These are phyloP conservation scores for Ephydatia muelleri DNA, from an alignment of 37 sponge, comb jelly and placozoan species.

Conservation along the genomic window DNA sequence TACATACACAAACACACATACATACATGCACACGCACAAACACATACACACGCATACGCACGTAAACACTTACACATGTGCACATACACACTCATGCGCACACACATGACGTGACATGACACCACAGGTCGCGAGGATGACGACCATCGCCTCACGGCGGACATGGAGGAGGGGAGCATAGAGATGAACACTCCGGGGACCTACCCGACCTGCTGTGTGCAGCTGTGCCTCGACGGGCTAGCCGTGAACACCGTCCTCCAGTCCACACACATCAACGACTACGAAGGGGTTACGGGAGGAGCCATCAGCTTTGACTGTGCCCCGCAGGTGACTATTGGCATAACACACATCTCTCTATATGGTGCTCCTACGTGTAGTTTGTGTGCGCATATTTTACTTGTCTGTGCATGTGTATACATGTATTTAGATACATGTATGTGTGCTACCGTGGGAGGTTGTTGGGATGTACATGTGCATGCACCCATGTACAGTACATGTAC, in stretches of 20 bases:
- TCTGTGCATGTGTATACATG: background rate
- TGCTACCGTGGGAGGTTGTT: too few species aligned
- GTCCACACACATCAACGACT: slow-evolving; percentile 48
- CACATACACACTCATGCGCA: too few species aligned
- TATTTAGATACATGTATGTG: background rate
- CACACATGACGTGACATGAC: too few species aligned
- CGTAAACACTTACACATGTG: too few species aligned
- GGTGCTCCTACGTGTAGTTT: too few species aligned
- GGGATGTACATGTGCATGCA: too few species aligned
- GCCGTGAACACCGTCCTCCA: slow-evolving; percentile 81
- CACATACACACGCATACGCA: too few species aligned
- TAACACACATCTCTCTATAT: too few species aligned
- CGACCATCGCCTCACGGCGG: slow-evolving; percentile 83
- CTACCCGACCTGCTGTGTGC: slow-evolving; percentile 85
- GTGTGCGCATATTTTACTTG: background rate
- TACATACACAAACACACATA: too few species aligned
- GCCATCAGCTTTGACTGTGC: slow-evolving; percentile 83
- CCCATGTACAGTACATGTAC: too few species aligned
- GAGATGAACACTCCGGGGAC: slow-evolving; percentile 90
- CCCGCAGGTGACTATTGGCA: slow-evolving; percentile 61
- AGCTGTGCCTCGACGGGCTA: slow-evolving; percentile 73
- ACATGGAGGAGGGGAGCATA: slow-evolving; percentile 72
- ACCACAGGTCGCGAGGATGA: slow-evolving; percentile 86
- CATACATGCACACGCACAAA: too few species aligned
- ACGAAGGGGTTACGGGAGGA: slow-evolving; percentile 5